Percentiles rank a stretch among this genome's conserved stretches.
Conservation (phyloP, 2,113 vertebrate genomes). For the Plecotus auritus region DNA sequence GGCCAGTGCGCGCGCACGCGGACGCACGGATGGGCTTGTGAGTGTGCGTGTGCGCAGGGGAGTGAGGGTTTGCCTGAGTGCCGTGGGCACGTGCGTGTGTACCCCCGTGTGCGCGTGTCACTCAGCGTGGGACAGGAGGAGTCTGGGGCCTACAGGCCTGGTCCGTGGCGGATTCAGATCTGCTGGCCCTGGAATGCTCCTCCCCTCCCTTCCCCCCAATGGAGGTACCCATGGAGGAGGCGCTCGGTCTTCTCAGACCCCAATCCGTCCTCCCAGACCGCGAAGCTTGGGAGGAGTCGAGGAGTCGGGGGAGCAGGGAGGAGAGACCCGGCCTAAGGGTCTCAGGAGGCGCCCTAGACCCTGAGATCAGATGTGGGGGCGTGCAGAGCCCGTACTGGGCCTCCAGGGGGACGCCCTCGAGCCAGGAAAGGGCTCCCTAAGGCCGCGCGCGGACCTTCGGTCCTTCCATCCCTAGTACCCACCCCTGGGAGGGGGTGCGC, state of each 20-base stretch:
- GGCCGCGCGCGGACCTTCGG: fast-evolving
- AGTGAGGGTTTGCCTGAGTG: neutral
- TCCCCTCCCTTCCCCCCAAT: neutral
- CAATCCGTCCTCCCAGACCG: no score
- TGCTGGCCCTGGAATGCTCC: fast-evolving
- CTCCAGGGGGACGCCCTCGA: neutral
- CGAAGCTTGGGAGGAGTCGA: neutral
- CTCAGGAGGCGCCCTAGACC: no score
- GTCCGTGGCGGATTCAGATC: fast-evolving
- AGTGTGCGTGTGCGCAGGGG: neutral
- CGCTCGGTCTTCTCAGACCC: neutral
- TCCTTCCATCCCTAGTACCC: fast-evolving
- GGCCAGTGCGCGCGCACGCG: neutral
- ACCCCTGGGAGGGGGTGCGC: fast-evolving
- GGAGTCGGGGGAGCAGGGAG: fast-evolving
- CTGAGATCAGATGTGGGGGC: neutral
- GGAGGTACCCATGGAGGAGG: neutral
- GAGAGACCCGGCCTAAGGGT: neutral
- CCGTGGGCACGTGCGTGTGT: neutral
- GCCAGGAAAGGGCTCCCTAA: neutral
- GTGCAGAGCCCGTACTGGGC: no score
- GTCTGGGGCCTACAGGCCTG: fast-evolving
- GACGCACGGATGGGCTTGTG: neutral
- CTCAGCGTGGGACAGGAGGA: no score
- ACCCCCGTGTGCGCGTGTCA: neutral